These are phyloP conservation scores for Sebastes minor DNA, from an alignment of 2,797 vertebrate species.

Conservation along the genomic window DNA sequence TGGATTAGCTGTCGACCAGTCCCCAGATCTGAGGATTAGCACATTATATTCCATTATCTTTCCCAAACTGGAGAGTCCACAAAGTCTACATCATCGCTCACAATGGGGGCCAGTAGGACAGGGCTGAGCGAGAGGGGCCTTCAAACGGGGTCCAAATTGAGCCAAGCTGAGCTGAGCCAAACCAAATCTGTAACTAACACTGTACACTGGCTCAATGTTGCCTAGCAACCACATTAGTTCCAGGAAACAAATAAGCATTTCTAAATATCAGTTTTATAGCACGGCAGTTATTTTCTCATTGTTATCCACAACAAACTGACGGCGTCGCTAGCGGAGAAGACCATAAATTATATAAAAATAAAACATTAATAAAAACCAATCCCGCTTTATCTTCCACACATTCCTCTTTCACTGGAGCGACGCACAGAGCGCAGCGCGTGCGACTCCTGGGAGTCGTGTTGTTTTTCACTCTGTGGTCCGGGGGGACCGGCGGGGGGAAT, in stretches of 20 bases:
- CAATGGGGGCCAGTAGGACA: constrained; percentile 52
- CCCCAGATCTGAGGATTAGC: constrained; percentile 84
- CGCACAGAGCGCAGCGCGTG: constrained; percentile 27
- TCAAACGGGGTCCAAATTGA: constrained; percentile 47
- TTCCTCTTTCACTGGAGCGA: constrained; percentile 41
- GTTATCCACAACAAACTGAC: constrained; percentile 22
- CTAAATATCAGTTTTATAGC: constrained; percentile 42
- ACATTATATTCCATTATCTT: constrained; percentile 85
- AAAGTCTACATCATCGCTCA: constrained; percentile 59
- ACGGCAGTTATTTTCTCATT: constrained; percentile 17
- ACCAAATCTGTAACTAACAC: constrained; percentile 66
- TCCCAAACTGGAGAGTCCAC: constrained; percentile 76
- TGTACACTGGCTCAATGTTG: constrained; percentile 44
- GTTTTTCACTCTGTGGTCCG: constrained; percentile 80
- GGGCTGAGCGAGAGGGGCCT: constrained; percentile 52
- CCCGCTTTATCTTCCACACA: constrained; percentile 35
- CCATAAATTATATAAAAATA: constrained; percentile 1
- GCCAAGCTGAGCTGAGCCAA: constrained; percentile 61
- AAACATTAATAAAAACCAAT: constrained; percentile 49
- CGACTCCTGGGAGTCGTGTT: constrained; percentile 73
- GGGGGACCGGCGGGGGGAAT: constrained; percentile 60
- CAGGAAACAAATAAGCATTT: constrained; percentile 56
- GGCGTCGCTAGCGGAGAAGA: neutral
- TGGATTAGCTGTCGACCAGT: constrained; percentile 84
- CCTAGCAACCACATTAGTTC: constrained; percentile 59